These are phyloP conservation scores for Chloroceryle aenea DNA, from an alignment of 2,113 vertebrate genomes.

Conservation along the genomic window DNA sequence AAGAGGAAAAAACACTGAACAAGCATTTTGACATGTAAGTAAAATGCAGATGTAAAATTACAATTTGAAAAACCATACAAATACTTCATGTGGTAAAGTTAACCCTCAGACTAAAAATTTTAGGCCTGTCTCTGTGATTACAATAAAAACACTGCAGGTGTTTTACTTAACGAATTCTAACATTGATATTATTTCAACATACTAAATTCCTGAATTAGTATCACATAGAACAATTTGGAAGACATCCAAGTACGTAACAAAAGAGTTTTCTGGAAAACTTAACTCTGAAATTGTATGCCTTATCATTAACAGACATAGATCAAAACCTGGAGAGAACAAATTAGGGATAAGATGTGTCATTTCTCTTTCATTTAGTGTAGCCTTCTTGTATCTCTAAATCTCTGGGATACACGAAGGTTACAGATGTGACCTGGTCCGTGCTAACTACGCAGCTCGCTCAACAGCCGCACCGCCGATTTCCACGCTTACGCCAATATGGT, in stretches of 20 bases:
- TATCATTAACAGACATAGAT: background rate
- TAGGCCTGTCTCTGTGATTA: background rate
- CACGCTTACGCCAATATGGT: no score
- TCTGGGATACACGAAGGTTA: no score
- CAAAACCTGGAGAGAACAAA: background rate
- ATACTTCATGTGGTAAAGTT: background rate
- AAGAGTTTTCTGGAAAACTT: background rate
- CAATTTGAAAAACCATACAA: background rate
- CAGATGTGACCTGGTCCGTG: no score
- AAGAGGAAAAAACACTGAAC: background rate
- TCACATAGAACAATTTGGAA: conserved; percentile 22
- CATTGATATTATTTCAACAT: background rate
- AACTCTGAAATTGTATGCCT: background rate
- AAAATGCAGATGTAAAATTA: background rate
- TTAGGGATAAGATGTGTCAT: background rate
- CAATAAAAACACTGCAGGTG: background rate
- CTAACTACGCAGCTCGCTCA: no score
- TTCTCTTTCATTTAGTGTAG: no score
- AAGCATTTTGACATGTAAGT: background rate
- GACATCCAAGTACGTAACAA: background rate
- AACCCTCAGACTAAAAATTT: background rate
- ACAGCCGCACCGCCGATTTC: no score
- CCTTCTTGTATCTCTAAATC: no score
- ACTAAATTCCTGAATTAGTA: conserved; percentile 8
- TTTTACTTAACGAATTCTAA: conserved; percentile 12